Evolutionary conservation across 2,797 vertebrate genomes (phyloP).

Genomic region (Knipowitschia caucasica): DNA sequence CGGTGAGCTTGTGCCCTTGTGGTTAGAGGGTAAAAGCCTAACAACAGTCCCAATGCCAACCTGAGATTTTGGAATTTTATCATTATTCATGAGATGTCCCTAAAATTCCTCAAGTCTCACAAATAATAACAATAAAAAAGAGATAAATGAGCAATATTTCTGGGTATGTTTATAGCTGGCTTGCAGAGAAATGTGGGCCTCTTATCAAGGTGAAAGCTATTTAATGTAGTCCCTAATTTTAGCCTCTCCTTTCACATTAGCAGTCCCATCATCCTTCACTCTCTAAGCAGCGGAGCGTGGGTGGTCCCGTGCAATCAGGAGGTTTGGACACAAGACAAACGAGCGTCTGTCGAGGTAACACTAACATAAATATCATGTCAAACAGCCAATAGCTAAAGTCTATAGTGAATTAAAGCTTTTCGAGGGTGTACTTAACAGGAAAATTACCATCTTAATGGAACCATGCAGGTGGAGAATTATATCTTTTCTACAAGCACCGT

Average conservation of each 20-base stretch:
- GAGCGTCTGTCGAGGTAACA: not conserved
- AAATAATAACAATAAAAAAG: not conserved
- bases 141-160: not conserved
- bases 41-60: too few relatives aligned
- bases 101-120: not conserved
- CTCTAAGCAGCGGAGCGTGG: slow-evolving; percentile 39
- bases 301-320: slow-evolving; percentile 2
- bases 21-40: too few relatives aligned
- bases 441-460: slow-evolving; percentile 2
- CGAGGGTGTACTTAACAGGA: slow-evolving; percentile 1
- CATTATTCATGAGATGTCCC: too few relatives aligned
- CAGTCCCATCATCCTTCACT: slow-evolving; percentile 43
- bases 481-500: not conserved
- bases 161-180: not conserved
- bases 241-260: slow-evolving; percentile 32
- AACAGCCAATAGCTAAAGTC: not conserved
- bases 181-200: slow-evolving; percentile 17
- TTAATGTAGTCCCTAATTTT: slow-evolving; percentile 38
- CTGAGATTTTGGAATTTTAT: too few relatives aligned
- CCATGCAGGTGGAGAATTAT: not conserved
- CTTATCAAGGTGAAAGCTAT: slow-evolving; percentile 50
- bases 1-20: too few relatives aligned
- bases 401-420: not conserved
- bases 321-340: slow-evolving; percentile 1
- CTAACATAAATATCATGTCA: slow-evolving; percentile 5